phyloP scores from a whole-genome alignment of 2,888 invertebrate species.

The Conus canariensis region DNA sequence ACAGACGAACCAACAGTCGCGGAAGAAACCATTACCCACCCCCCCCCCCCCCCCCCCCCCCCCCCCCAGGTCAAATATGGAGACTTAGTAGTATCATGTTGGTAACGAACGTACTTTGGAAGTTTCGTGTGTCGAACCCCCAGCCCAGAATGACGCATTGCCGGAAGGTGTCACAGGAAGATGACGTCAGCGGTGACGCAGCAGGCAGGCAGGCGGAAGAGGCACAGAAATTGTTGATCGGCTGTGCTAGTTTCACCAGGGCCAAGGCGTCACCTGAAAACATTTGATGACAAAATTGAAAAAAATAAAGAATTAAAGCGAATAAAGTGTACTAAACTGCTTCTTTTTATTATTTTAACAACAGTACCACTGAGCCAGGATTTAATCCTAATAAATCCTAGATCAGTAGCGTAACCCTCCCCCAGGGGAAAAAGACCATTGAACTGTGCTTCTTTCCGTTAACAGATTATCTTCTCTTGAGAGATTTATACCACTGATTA shows the following conservation, averaged over 20 bases:
- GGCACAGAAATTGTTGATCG: slow-evolving; percentile 47
- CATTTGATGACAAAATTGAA: neutral
- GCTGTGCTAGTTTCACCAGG: slow-evolving; percentile 42
- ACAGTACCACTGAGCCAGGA: neutral
- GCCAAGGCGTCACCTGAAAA: slow-evolving; percentile 44
- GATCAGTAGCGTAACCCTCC: neutral
- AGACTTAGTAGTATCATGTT: no score
- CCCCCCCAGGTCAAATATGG: no score
- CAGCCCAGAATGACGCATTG: slow-evolving; percentile 51
- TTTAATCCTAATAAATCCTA: neutral
- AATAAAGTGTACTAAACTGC: neutral
- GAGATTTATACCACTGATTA: no score
- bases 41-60: no score
- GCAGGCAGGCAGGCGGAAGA: slow-evolving; percentile 45
- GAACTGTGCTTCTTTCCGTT: no score
- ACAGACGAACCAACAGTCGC: no score
- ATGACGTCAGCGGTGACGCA: slow-evolving; percentile 25
- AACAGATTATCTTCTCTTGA: no score
- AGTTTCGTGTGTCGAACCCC: slow-evolving; percentile 37
- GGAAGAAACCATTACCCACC: no score
- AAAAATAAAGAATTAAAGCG: neutral
- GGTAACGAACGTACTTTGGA: neutral
- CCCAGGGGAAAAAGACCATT: no score
- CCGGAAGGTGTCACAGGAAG: slow-evolving; percentile 40
- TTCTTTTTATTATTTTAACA: no score